Base-by-base conservation (phyloP, 2,113 vertebrate genomes). In the Erinaceus europaeus region DNA sequence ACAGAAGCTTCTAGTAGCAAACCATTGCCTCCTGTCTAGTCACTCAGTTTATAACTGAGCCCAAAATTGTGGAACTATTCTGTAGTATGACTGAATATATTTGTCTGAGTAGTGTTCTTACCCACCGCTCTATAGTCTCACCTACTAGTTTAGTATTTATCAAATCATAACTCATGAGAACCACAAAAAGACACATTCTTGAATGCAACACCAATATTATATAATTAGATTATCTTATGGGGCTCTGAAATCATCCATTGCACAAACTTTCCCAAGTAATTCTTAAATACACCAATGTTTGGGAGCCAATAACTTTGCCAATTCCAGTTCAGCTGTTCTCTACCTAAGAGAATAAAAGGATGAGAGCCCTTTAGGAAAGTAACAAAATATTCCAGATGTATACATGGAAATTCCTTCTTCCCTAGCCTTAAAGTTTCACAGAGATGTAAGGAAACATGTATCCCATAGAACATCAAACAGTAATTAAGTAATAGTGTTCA, bases 381-480 rank as follows among this genome's bases (percentile, higher is more conserved):
- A 91, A 38, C 5, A 86, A 40, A 83, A 46, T 78, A 36, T 79
- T n/a, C 25, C 1, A 34, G 42, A n/a, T 61, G 27, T 48, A 27
- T 38, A 86, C 68, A n/a, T n/a, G 23, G 25, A 68, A 84, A 72
- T 13, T 32, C 2, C 14, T 82, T 75, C 27, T 82, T 13, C 57
- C 34, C 9, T 52, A 77, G 29, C 74, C 59, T 81, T 91, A 81
- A 91, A 89, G 40, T 81, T 86, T 64, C 77, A 20, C 9, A 73
- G 9, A 20, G 9, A 73, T 55, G 29, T 25, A 73, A 61, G 68
- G 44, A 72, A 48, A 68, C 17, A n/a, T 48, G 77, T 73, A 91
- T 77, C 18, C 34, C 36, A 77, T 10, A 90, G 59, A 90, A 90
- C 71, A 75, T 81, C 77, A 93, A 84, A 90, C 32, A 82, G 76